phyloP scores from a whole-genome alignment of 2,797 vertebrate species.

The Sebastes variabilis region DNA sequence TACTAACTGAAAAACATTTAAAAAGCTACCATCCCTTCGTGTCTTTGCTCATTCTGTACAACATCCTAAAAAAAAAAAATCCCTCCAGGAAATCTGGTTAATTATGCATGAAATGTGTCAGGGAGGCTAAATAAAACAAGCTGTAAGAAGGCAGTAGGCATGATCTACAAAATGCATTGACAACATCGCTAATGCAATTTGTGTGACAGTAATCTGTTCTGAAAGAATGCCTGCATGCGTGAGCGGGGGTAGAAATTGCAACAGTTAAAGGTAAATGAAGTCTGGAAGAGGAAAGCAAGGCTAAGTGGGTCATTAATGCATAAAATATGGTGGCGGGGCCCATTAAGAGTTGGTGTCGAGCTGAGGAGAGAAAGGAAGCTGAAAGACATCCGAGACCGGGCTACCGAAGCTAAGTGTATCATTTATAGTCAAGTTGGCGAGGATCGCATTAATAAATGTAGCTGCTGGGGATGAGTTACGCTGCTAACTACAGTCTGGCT shows the following conservation, averaged over 20 bases:
- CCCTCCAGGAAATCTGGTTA: constrained; percentile 1
- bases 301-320: constrained; percentile 71
- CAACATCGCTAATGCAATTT: constrained; percentile 28
- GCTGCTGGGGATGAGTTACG: constrained; percentile 42
- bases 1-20: background rate
- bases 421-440: constrained; percentile 59
- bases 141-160: constrained; percentile 8
- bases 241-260: constrained; percentile 22
- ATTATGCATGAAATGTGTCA: constrained; percentile 38
- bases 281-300: constrained; percentile 44
- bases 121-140: constrained; percentile 31
- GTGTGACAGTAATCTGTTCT: constrained; percentile 48
- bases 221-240: constrained; percentile 27
- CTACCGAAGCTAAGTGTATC: constrained; percentile 57
- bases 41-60: background rate
- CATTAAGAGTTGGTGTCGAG: constrained; percentile 50
- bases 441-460: constrained; percentile 57
- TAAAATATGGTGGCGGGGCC: constrained; percentile 55
- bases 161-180: constrained; percentile 33
- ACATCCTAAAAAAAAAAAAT: background rate
- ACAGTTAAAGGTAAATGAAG: constrained; percentile 62
- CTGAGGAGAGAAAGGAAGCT: constrained; percentile 35
- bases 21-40: background rate
- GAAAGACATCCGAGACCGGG: constrained; percentile 40
- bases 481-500: constrained; percentile 37